Evolutionary conservation across 2,113 vertebrate genomes (phyloP), one percentile per base, ranked within the genome.

Genomic region (Condylura cristata): DNA sequence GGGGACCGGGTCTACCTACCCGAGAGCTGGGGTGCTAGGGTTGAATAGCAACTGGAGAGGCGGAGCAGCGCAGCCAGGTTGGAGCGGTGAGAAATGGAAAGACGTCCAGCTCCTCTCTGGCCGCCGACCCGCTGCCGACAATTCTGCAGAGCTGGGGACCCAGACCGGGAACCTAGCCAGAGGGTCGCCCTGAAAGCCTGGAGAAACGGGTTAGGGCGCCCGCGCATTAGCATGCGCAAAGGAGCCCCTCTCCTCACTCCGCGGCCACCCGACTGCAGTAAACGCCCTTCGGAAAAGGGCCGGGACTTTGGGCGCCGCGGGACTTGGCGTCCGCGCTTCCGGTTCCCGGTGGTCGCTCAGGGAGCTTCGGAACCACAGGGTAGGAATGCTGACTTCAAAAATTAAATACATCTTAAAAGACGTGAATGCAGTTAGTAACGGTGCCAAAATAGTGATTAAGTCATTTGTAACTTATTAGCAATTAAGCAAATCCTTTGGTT

Each of bases 391-490:
- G 81, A 76, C 48, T 85, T 86, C 32, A 20, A 66, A 83, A 65
- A 88, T 85, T 90, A 84, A 81, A 87, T 63, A 72, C 58, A 83
- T 82, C 48, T 6, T n/a, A 76, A 89, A 94, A 86, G 82, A 60
- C 80, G 61, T 82, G 70, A 95, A 96, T 87, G 92, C 94, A 97
- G 95, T 97, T 84, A 79, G 84, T 91, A 96, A 44, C 58, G 94
- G 95, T 82, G 90, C 93, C 95, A 96, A 97, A 97, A 97, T 76
- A 97, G 96, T 97, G 96, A 98, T 98, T 98, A 98, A 98, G 94
- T 92, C 13, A 92, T 97, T 96, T 97, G 96, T 98, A 96, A 96
- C 96, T 96, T 96, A 97, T 98, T 98, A 97, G 89, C 34, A 96
- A 95, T 96, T 96, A 93, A 96, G 93, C 92, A 95, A 96, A 96